phyloP scores from a whole-genome alignment of 1,140 invertebrate species.

The Lucilia cuprina region DNA sequence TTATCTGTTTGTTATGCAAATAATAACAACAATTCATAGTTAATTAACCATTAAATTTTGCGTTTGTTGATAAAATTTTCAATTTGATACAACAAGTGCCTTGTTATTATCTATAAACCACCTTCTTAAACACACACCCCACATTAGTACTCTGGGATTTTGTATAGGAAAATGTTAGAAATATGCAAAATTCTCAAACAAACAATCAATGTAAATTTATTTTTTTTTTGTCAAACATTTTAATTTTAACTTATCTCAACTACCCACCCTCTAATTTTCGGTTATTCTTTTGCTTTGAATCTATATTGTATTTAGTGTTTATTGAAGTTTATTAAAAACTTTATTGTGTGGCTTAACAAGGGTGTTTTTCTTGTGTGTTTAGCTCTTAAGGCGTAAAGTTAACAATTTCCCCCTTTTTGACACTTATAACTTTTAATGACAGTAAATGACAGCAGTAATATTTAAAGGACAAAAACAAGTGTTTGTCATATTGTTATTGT shows the following conservation, averaged over 20 bases:
- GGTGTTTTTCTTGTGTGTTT: too few relatives aligned
- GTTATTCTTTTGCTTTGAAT: neutral
- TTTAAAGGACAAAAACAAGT: neutral
- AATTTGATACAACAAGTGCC: slow-evolving; percentile 1
- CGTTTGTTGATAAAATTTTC: neutral
- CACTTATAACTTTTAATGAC: neutral
- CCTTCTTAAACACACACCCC: neutral
- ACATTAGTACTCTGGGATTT: neutral
- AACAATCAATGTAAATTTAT: neutral
- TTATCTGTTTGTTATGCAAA: neutral
- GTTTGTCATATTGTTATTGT: neutral
- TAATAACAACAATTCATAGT: slow-evolving; percentile 15
- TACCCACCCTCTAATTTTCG: neutral
- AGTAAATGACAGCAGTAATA: neutral
- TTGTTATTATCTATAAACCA: neutral
- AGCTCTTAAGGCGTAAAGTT: neutral
- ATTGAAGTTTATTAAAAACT: neutral
- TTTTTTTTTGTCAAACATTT: slow-evolving; percentile 9
- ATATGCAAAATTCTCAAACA: neutral
- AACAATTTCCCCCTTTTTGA: slow-evolving; percentile 8
- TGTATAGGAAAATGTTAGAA: neutral
- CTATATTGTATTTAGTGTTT: neutral
- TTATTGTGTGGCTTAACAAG: neutral
- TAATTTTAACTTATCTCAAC: neutral
- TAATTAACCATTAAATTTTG: slow-evolving; percentile 17